phyloP scores from a whole-genome alignment of 2,797 vertebrate species.

The Alectoris magna region DNA sequence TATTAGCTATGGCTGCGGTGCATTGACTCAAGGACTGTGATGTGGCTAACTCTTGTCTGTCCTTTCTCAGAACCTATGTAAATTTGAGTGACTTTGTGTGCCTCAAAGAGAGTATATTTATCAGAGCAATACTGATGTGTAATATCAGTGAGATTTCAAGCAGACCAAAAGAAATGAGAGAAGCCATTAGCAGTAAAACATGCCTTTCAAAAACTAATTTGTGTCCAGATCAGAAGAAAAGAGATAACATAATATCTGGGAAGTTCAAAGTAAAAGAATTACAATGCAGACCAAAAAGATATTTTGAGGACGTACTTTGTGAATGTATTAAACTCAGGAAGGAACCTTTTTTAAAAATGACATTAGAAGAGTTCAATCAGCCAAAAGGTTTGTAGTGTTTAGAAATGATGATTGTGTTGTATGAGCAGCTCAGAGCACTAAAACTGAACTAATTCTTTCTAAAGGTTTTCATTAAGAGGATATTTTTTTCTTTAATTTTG shows the following conservation, averaged over 20 bases:
- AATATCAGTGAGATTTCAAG: not conserved
- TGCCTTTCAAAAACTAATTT: not conserved
- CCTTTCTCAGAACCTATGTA: not conserved
- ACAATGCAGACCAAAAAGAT: not conserved
- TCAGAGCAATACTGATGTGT: not conserved
- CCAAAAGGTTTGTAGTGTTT: not conserved
- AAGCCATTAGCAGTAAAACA: not conserved
- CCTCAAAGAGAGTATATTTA: not conserved
- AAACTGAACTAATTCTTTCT: not conserved
- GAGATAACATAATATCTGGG: not conserved
- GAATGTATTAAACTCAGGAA: not conserved
- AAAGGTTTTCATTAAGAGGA: not conserved
- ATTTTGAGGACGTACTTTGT: not conserved
- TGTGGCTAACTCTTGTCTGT: not conserved
- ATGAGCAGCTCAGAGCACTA: not conserved
- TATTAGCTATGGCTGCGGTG: not conserved
- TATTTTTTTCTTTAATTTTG: not conserved
- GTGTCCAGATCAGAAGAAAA: not conserved
- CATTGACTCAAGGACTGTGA: not conserved
- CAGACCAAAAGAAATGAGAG: not conserved
- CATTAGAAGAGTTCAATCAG: not conserved
- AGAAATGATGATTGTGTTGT: not conserved
- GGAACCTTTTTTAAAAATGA: accelerated
- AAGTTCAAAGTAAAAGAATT: not conserved
- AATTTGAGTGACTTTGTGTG: not conserved